Evolutionary conservation across 2,113 vertebrate genomes (phyloP).

Genomic region (Antigone vipio): DNA sequence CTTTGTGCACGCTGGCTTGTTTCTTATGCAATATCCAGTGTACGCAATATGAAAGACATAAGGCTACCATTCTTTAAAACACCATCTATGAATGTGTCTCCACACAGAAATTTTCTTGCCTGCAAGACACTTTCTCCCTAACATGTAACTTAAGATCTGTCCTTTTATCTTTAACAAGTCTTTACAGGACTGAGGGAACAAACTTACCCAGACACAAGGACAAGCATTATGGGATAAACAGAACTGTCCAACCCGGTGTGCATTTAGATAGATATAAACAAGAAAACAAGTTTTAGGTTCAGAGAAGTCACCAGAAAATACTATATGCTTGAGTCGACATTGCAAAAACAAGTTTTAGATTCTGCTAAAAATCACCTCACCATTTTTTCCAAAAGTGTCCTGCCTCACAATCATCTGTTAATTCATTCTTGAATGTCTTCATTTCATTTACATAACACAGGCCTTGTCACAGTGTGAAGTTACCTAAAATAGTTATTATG

Average conservation of each 20-base stretch:
- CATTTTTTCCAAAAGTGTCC: neutral
- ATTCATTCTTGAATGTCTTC: constrained; percentile 46
- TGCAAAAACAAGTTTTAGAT: constrained; percentile 23
- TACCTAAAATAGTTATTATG: constrained; percentile 72
- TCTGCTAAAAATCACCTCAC: neutral
- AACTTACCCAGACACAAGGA: neutral
- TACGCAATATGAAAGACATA: neutral
- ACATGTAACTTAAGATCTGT: accelerated
- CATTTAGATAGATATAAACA: constrained; percentile 7
- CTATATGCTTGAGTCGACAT: neutral
- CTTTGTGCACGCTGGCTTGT: neutral
- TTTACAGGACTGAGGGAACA: neutral
- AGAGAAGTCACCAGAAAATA: neutral
- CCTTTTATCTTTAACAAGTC: neutral
- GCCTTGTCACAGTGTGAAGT: constrained; percentile 58
- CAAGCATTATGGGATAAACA: neutral
- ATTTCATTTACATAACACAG: constrained; percentile 64
- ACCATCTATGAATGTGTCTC: neutral
- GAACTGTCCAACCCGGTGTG: neutral
- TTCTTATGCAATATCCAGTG: neutral
- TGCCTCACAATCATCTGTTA: constrained; percentile 42
- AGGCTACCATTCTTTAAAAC: neutral
- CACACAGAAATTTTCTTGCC: neutral
- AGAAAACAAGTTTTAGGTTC: neutral
- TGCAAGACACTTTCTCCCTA: neutral